phyloP scores from a whole-genome alignment of 1,140 invertebrate genomes.

The Manduca sexta region DNA sequence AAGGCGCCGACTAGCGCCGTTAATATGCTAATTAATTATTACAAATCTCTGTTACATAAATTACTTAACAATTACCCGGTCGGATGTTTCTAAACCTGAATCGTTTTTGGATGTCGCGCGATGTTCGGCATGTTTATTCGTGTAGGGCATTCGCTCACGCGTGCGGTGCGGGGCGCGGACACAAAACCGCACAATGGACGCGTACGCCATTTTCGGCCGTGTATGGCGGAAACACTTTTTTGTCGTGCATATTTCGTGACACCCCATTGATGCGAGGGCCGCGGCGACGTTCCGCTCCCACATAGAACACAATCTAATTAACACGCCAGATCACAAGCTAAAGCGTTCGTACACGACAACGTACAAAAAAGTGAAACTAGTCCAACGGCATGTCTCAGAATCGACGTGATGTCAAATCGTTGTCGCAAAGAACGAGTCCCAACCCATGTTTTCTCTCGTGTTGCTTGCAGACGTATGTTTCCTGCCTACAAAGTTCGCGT shows the following conservation, averaged over 20 bases:
- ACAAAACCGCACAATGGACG: conserved; percentile 40
- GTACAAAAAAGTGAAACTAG: conserved; percentile 61
- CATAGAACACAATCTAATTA: conserved; percentile 37
- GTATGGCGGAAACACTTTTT: conserved; percentile 39
- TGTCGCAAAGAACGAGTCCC: conserved; percentile 76
- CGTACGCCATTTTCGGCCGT: conserved; percentile 39
- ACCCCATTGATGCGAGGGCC: conserved; percentile 22
- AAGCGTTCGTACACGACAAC: conserved; percentile 41
- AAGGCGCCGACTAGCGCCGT: conserved; percentile 58
- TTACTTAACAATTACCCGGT: conserved; percentile 43
- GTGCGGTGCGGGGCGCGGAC: conserved; percentile 13
- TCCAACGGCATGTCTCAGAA: conserved; percentile 60
- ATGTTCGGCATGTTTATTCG: conserved; percentile 16
- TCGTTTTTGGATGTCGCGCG: conserved; percentile 8
- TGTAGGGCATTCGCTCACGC: conserved; percentile 39
- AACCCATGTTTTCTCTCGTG: conserved; percentile 72
- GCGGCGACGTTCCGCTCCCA: not conserved
- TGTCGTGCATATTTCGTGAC: conserved; percentile 44
- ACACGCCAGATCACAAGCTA: conserved; percentile 66
- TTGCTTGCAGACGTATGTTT: conserved; percentile 90
- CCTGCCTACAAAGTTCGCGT: conserved; percentile 93
- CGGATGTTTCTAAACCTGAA: conserved; percentile 27
- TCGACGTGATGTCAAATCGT: conserved; percentile 67
- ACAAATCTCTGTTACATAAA: conserved; percentile 52
- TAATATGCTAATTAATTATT: conserved; percentile 70